Evolutionary conservation across 2,113 vertebrate species (phyloP).

Genomic region (Bathybates hornii): DNA sequence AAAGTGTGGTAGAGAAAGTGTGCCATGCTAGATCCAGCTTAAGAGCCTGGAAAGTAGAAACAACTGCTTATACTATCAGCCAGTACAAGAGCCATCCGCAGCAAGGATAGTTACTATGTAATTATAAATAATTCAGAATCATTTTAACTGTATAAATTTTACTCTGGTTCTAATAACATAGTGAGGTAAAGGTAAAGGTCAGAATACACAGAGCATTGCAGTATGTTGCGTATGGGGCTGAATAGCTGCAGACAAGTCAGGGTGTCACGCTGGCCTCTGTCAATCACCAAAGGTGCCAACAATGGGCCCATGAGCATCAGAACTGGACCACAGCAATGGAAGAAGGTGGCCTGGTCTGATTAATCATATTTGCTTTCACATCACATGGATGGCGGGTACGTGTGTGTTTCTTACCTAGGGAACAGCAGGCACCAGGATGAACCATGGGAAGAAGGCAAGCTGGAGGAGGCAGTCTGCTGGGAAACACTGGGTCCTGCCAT

Average conservation of each 20-base stretch:
- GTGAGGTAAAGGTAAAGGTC: neutral
- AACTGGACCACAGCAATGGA: neutral
- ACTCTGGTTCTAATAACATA: neutral
- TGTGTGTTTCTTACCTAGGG: neutral
- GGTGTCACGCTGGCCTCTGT: neutral
- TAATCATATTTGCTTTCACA: neutral
- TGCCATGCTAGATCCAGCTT: neutral
- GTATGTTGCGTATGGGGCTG: neutral
- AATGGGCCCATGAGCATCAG: neutral
- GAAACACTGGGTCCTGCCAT: neutral
- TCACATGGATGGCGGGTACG: neutral
- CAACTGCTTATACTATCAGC: neutral
- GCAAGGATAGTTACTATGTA: neutral
- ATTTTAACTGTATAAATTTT: neutral
- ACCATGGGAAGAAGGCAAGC: neutral
- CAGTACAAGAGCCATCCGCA: neutral
- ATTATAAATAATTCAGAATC: neutral
- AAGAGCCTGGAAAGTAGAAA: neutral
- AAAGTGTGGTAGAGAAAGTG: neutral
- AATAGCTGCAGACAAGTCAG: neutral
- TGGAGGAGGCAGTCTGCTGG: neutral
- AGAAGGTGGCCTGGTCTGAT: neutral
- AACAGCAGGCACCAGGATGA: neutral
- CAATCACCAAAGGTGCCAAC: neutral
- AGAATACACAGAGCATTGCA: neutral